phyloP scores from a whole-genome alignment of 23 tunicate species.

The Oikopleura vanhoeffeni region DNA sequence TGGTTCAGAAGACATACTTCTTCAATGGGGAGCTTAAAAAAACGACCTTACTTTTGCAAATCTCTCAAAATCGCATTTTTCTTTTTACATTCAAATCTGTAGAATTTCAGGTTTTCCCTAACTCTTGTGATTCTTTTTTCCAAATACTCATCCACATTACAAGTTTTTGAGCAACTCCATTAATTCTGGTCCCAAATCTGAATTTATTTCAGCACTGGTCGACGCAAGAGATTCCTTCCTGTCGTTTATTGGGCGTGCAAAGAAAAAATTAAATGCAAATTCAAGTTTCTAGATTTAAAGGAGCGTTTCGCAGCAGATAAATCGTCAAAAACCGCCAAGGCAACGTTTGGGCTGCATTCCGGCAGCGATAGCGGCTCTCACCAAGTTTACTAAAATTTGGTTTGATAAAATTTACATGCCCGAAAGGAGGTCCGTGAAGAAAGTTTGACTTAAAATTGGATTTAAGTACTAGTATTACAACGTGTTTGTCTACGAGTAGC shows the following conservation, averaged over 20 bases:
- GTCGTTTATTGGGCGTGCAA: slow-evolving; percentile 4
- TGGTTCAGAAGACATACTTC: no score
- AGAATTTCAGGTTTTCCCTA: not conserved
- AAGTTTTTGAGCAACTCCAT: not conserved
- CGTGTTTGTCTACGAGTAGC: no score
- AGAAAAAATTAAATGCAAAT: slow-evolving; percentile 79
- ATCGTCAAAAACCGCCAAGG: slow-evolving; percentile 59
- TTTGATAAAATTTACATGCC: no score
- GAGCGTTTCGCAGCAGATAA: slow-evolving; percentile 50
- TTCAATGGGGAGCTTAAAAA: no score
- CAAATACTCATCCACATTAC: not conserved
- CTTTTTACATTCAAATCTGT: not conserved
- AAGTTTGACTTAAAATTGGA: no score
- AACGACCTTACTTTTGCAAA: not conserved
- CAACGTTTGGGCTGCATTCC: slow-evolving; percentile 49
- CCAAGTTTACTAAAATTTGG: slow-evolving; percentile 72
- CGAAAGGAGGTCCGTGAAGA: no score
- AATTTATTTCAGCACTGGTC: not conserved
- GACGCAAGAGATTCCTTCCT: not conserved
- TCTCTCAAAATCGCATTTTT: not conserved
- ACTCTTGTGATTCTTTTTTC: not conserved
- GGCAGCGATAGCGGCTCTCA: slow-evolving; percentile 53
- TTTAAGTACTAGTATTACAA: no score
- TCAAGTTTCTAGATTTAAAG: slow-evolving; percentile 57
- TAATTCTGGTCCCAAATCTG: not conserved